phyloP scores from a whole-genome alignment of 2,888 invertebrate genomes.

The Epirrhoe alternata region DNA sequence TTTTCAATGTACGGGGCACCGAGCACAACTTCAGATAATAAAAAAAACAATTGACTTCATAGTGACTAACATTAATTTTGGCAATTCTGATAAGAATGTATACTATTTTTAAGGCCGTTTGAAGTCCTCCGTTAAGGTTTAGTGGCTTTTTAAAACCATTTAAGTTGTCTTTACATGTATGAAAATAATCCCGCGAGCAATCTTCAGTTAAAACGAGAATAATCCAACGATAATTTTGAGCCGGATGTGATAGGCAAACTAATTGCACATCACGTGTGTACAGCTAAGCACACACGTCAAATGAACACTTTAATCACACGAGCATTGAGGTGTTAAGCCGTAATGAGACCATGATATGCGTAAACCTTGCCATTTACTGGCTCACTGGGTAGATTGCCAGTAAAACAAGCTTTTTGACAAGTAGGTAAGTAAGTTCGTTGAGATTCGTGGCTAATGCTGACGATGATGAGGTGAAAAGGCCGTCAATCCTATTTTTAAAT shows the following conservation, averaged over 20 bases:
- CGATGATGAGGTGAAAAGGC: too few species aligned
- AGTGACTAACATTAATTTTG: too few species aligned
- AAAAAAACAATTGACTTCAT: too few species aligned
- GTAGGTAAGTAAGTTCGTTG: not conserved
- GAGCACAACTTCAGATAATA: too few species aligned
- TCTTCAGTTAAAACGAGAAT: not conserved
- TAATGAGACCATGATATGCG: conserved; percentile 25
- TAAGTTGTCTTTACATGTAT: not conserved
- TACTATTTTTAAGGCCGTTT: too few species aligned
- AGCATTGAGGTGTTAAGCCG: conserved; percentile 30
- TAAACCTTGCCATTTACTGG: conserved; percentile 17
- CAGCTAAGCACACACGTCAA: conserved; percentile 13
- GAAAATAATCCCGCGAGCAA: not conserved
- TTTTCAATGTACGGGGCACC: too few species aligned
- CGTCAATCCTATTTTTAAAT: too few species aligned
- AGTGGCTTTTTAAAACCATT: too few species aligned
- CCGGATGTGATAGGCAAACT: not conserved
- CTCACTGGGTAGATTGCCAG: conserved; percentile 4
- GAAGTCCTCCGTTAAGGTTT: too few species aligned
- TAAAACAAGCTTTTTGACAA: not conserved
- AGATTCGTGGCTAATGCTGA: too few species aligned
- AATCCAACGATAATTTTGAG: not conserved
- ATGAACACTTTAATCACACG: conserved; percentile 29
- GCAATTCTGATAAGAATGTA: too few species aligned
- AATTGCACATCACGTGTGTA: conserved; percentile 13